These are phyloP conservation scores for Clamator glandarius DNA, from an alignment of 2,797 vertebrate species.

Conservation along the genomic window DNA sequence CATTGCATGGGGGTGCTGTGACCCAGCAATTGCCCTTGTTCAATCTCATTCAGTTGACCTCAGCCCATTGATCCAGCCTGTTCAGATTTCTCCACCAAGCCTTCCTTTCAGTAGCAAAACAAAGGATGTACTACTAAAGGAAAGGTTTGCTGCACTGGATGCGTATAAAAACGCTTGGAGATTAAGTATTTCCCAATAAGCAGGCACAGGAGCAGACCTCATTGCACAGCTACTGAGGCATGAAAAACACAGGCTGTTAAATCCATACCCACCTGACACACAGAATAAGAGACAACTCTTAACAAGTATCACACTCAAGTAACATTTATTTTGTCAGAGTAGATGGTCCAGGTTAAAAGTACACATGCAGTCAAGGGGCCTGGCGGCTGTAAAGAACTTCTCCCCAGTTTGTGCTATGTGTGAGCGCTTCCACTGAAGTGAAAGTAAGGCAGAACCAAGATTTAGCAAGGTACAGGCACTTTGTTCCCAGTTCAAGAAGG, in stretches of 20 bases:
- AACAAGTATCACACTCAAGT: constrained; percentile 20
- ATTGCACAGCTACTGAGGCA: fast-evolving
- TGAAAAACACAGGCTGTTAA: neutral
- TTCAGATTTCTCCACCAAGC: too few relatives aligned
- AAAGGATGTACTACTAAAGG: neutral
- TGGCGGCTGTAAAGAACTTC: neutral
- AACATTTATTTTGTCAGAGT: constrained; percentile 60
- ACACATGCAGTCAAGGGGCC: constrained; percentile 60
- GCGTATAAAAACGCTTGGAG: neutral
- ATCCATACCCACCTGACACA: fast-evolving
- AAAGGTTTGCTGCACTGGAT: neutral
- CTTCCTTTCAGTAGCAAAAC: neutral
- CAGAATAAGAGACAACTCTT: neutral
- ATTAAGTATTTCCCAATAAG: neutral
- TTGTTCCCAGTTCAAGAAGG: constrained; percentile 78
- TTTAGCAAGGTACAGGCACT: constrained; percentile 80
- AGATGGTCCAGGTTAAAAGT: constrained; percentile 63
- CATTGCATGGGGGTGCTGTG: too few relatives aligned
- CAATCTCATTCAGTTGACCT: too few relatives aligned
- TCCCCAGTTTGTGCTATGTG: constrained; percentile 57
- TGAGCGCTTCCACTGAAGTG: constrained; percentile 64
- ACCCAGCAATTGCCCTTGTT: too few relatives aligned
- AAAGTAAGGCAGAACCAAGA: constrained; percentile 73
- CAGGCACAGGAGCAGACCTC: fast-evolving
- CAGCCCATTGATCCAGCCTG: too few relatives aligned